Conservation (phyloP, 2,888 invertebrate species). For the Melanargia galathea region DNA sequence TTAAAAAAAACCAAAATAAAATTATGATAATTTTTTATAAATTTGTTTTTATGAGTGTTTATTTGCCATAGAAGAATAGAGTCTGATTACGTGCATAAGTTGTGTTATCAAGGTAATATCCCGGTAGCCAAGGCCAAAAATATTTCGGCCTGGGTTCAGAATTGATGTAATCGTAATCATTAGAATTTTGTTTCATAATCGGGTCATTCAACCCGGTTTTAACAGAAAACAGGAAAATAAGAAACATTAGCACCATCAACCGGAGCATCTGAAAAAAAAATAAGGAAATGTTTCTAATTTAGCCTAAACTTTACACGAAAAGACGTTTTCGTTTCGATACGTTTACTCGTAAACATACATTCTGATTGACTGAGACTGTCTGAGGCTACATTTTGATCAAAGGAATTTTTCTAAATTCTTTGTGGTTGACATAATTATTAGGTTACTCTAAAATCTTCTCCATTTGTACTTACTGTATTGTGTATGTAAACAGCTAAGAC, state of each 20-base stretch:
- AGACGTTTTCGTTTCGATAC: too few relatives aligned
- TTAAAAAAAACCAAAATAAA: neutral
- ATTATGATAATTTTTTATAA: too few relatives aligned
- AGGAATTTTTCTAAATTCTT: too few relatives aligned
- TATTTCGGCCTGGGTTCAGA: slow-evolving; percentile 25
- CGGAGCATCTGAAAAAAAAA: slow-evolving; percentile 7
- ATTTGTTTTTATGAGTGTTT: neutral
- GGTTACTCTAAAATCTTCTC: too few relatives aligned
- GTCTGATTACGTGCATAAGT: slow-evolving; percentile 52
- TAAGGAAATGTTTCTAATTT: too few relatives aligned
- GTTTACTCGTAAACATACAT: too few relatives aligned
- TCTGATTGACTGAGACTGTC: too few relatives aligned
- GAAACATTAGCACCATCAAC: neutral
- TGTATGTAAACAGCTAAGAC: too few relatives aligned
- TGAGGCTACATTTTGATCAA: too few relatives aligned
- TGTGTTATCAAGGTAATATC: slow-evolving; percentile 51
- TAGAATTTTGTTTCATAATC: neutral
- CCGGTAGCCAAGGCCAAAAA: slow-evolving; percentile 63
- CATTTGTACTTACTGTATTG: too few relatives aligned
- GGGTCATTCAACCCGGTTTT: neutral
- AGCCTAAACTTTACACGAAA: too few relatives aligned
- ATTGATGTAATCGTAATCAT: neutral
- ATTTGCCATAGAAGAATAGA: slow-evolving; percentile 51
- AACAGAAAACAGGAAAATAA: neutral
- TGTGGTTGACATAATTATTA: too few relatives aligned